Evolutionary conservation across 2,888 invertebrate species (phyloP), one percentile per base, ranked within the genome.

Genomic region (Lamellibrachia satsuma): DNA sequence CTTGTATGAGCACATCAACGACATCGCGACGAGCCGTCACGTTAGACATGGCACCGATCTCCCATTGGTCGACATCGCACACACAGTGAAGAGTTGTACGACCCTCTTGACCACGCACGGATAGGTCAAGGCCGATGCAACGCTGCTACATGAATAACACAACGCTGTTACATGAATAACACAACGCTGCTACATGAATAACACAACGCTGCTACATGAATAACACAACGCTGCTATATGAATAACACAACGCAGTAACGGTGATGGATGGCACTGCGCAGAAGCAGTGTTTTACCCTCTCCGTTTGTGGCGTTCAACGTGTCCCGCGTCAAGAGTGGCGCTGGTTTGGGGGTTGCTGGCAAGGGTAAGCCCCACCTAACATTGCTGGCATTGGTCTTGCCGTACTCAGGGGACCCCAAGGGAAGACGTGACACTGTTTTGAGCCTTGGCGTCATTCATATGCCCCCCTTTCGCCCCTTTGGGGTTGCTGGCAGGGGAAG

Each of bases 21-120:
- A 39, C 39, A 39, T 39, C 39, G 39, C 1, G 39, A 39, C 39
- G 39, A 39, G 39, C 39, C 39, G 39, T 39, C 1, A 39, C 39
- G 1, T 39, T 39, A 39, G 39, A 39, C 39, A 39, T 39, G 39
- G 9, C 9, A 55, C 55, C 55, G 55, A 7, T 55, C 9, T 55
- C 7, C 55, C 55, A 55, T 1, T 55, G 55, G 55, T 55, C 9
- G 7, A 55, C 7, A 7, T 90, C 51, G 7, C 90, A 57, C 22
- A 93, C 92, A 92, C 93, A 93, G 55, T 93, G 93, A 8, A 93
- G 91, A n/a, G 92, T 92, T 15, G 92, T 93, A n/a, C 92, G 22
- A 3, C 93, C 93, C 22, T 93, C 60, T 7, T 90, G 55, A 22
- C 93, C 92, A n/a, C 60, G 52, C 27, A 52, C 52, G 55, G 57